These are phyloP conservation scores for Probosciger aterrimus DNA, from an alignment of 2,113 vertebrate genomes.

Conservation along the genomic window DNA sequence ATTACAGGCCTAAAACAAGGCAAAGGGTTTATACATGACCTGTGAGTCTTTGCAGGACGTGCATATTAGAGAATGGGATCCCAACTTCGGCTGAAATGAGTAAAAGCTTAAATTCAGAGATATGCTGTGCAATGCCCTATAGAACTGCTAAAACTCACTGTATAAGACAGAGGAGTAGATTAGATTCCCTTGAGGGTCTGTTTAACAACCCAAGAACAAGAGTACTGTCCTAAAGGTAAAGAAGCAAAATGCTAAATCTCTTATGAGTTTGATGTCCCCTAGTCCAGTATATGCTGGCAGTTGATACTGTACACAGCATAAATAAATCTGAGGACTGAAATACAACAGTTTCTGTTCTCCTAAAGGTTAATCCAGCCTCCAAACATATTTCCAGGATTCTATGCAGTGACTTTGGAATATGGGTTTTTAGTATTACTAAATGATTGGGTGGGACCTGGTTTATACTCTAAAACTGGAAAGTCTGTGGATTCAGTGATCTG, in stretches of 20 bases:
- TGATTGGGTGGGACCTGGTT: background rate
- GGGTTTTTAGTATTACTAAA: background rate
- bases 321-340: background rate
- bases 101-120: background rate
- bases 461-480: background rate
- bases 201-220: background rate
- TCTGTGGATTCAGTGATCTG: background rate
- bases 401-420: background rate
- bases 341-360: background rate
- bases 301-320: background rate
- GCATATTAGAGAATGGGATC: background rate
- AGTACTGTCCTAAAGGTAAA: background rate
- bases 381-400: background rate
- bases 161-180: rapidly evolving
- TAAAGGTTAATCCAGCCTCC: background rate
- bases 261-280: background rate
- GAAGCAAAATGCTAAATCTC: background rate
- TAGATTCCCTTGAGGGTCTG: background rate
- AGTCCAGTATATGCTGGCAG: background rate
- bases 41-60: background rate
- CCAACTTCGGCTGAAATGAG: background rate
- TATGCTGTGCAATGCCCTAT: background rate
- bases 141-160: background rate
- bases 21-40: background rate
- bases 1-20: background rate